phyloP scores from a whole-genome alignment of 2,113 vertebrate genomes.

The Heterochromis multidens region DNA sequence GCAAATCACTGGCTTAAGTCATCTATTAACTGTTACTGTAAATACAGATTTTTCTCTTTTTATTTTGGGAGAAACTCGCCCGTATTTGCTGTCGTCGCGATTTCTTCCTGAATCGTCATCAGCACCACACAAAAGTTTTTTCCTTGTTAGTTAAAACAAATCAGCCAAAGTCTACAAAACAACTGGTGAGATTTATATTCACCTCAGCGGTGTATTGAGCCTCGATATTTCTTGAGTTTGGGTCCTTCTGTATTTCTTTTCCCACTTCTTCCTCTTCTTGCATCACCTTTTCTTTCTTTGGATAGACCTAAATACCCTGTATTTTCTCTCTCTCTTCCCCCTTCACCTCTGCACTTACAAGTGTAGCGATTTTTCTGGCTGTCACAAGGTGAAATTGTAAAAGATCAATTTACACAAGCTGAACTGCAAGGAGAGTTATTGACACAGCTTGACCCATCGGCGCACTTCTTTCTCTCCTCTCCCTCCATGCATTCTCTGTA shows the following conservation, averaged over 20 bases:
- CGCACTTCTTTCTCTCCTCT: constrained; percentile 49
- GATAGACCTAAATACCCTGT: not conserved
- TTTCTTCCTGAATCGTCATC: not conserved
- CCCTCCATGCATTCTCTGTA: constrained; percentile 36
- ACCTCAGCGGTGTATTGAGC: not conserved
- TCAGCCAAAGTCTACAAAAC: not conserved
- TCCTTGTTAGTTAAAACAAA: not conserved
- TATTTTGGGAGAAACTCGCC: not conserved
- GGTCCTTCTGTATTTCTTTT: not conserved
- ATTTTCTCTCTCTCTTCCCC: not conserved
- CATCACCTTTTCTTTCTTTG: not conserved
- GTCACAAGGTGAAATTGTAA: constrained; percentile 91
- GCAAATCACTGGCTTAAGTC: not conserved
- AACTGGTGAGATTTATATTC: not conserved
- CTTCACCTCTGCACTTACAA: constrained; percentile 74
- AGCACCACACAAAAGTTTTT: not conserved
- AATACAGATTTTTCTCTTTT: not conserved
- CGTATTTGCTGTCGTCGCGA: not conserved
- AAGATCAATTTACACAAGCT: constrained; percentile 94
- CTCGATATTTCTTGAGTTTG: not conserved
- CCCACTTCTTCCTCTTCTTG: not conserved
- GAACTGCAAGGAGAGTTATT: constrained; percentile 84
- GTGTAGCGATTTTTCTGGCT: constrained; percentile 90
- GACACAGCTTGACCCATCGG: constrained; percentile 84
- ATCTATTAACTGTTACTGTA: not conserved